Base-by-base conservation (phyloP, 1,140 invertebrate genomes). In the Spodoptera frugiperda region DNA sequence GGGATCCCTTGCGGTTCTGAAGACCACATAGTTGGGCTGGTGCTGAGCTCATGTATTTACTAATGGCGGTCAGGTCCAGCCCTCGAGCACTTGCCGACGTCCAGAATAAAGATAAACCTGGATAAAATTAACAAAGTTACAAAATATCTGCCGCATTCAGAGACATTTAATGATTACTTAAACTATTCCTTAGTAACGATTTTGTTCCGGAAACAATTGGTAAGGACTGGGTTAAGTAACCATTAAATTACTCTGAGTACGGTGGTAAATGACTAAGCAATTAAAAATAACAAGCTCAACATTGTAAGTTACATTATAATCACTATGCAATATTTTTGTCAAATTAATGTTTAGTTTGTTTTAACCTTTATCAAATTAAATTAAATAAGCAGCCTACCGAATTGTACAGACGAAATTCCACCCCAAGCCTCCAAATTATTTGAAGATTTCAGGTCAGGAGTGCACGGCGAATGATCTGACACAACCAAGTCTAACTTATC, bases 381-480 rank as follows among this genome's bases (percentile, higher is more conserved):
- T 53, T 19, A 53, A 53, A 53, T 19, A 19, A n/a, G 33, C 25
- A 15, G 15, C 84, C 73, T 91, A 96, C 96, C 96, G 85, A 97
- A 96, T 88, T 97, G 97, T 39, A 97, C 85, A 0, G 96, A 96
- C 3, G 96, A 95, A 76, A 97, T 96, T 59, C 96, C 97, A 63
- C 96, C 96, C 96, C 96, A 97, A 59, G 96, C 96, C 81, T 94
- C 93, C 74, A 97, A 85, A 83, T 97, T 97, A 82, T 97, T 95
- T 19, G 95, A 95, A 11, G 93, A 90, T 78, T 97, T 96, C 1
- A 96, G 89, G 2, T 96, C 95, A 0, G 95, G 94, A 11, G 96
- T 96, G 70, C 96, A 96, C 0, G 97, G 96, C 0, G 96, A 97
- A 83, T 97, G 97, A 91, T 97, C 96, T 5, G 96, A 97, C 4